Base-by-base conservation (phyloP, 2,113 vertebrate species). In the Azemiops feae region DNA sequence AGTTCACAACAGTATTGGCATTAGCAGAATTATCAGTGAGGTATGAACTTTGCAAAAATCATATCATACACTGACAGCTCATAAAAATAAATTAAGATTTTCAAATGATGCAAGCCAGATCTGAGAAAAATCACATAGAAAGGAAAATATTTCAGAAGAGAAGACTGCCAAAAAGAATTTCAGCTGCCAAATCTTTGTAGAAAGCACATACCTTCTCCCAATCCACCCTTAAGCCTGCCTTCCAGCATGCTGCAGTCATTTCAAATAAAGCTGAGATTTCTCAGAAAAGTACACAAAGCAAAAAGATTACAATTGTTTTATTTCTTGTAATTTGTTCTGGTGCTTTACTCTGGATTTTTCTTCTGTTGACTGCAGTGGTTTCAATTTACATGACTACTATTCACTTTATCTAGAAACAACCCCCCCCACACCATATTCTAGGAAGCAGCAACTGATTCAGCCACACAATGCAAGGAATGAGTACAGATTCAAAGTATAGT, bases 111-210 rank as follows among this genome's bases (percentile, higher is more conserved):
- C 43, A 90, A 60, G 53, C 55, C n/a, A 90, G 45, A 69, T 87
- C 39, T 27, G 47, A 90, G 18, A 45, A 7, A 64, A 90, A n/a
- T 90, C 89, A 64, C n/a, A 93, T 20, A 90, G 52, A 47, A 90
- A 87, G 74, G 89, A 93, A 90, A 87, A 86, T 93, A 93, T 93
- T 93, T 93, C 92, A 64, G 55, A 64, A 89, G 88, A 45, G 22
- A 85, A 58, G 53, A 89, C 43, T 93, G 88, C 85, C 91, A 92
- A n/a, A 88, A 92, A 50, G 57, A 64, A 47, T 23, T 60, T 64
- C 85, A 92, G 34, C 57, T 64, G 85, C 43, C 88, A 92, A 92
- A 85, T 85, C 43, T 87, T 20, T 87, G 10, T 34, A 87, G 47
- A 54, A 89, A 52, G 64, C 87, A 92, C 34, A 60, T n/a, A 16